Percentiles rank a stretch among this genome's conserved stretches.
phyloP scores from a whole-genome alignment of 1,140 invertebrate species.

The Camponotus pennsylvanicus region DNA sequence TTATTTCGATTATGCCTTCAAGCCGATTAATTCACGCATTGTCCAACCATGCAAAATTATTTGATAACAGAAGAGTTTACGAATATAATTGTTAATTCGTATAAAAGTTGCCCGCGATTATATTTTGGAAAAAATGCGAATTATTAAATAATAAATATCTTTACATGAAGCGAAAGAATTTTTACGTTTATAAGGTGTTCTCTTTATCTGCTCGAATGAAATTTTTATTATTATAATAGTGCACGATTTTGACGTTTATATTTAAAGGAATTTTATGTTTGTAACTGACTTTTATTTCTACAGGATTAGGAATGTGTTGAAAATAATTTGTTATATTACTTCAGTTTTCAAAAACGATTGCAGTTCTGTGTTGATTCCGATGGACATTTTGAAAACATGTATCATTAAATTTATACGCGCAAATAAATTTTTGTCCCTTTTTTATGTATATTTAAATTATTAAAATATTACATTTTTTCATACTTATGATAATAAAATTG shows the following conservation, averaged over 20 bases:
- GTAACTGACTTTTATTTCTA: not conserved
- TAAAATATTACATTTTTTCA: no score
- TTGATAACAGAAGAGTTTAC: not conserved
- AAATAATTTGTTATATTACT: no score
- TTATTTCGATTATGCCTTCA: constrained; percentile 27
- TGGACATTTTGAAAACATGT: no score
- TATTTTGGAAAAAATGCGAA: not conserved
- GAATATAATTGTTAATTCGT: not conserved
- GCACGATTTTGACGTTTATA: not conserved
- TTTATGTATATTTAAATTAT: no score
- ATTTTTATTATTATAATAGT: not conserved
- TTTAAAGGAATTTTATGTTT: not conserved
- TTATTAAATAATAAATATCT: constrained; percentile 12
- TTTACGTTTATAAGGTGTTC: not conserved
- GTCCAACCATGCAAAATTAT: constrained; percentile 11
- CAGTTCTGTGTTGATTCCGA: no score
- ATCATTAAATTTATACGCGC: no score
- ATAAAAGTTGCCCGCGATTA: not conserved
- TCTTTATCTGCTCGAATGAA: not conserved
- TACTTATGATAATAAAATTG: no score
- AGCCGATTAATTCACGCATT: constrained; percentile 21
- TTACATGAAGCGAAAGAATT: not conserved
- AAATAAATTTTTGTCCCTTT: no score
- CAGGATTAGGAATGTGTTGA: no score
- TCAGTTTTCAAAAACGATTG: no score